phyloP scores from a whole-genome alignment of 2,888 invertebrate genomes.

The Cerceris rybyensis region DNA sequence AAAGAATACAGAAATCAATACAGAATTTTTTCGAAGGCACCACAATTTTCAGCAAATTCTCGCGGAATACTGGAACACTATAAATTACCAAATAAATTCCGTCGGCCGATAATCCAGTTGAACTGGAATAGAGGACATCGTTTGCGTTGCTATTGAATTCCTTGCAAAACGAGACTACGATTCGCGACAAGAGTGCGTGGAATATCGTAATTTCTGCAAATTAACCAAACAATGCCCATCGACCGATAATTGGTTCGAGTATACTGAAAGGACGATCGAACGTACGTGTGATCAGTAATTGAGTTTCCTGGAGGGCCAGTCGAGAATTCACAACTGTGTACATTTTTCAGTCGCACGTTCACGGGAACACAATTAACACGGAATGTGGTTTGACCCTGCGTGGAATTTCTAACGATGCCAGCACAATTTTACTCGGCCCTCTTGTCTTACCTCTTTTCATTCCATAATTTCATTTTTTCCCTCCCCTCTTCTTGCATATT shows the following conservation, averaged over 20 bases:
- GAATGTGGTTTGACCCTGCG: slow-evolving; percentile 57
- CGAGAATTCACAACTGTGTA: background rate
- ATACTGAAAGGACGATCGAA: background rate
- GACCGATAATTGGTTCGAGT: background rate
- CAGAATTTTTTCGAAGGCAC: too few species aligned
- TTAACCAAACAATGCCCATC: too few species aligned
- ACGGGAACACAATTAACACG: slow-evolving; percentile 54
- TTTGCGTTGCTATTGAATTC: too few species aligned
- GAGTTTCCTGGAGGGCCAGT: background rate
- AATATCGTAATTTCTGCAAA: too few species aligned
- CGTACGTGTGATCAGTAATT: slow-evolving; percentile 3
- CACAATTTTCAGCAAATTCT: too few species aligned
- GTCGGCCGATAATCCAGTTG: too few species aligned
- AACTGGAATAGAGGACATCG: too few species aligned
- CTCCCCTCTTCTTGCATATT: background rate
- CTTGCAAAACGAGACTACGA: too few species aligned
- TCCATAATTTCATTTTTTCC: slow-evolving; percentile 19
- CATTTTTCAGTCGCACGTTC: slow-evolving; percentile 19
- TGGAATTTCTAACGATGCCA: slow-evolving; percentile 56
- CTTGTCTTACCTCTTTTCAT: slow-evolving; percentile 17
- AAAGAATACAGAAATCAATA: too few species aligned
- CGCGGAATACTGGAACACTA: too few species aligned
- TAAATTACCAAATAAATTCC: too few species aligned
- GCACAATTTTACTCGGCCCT: background rate
- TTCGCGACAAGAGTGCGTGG: too few species aligned